phyloP scores from a whole-genome alignment of 2,113 vertebrate genomes.

The Hydrolagus affinis region DNA sequence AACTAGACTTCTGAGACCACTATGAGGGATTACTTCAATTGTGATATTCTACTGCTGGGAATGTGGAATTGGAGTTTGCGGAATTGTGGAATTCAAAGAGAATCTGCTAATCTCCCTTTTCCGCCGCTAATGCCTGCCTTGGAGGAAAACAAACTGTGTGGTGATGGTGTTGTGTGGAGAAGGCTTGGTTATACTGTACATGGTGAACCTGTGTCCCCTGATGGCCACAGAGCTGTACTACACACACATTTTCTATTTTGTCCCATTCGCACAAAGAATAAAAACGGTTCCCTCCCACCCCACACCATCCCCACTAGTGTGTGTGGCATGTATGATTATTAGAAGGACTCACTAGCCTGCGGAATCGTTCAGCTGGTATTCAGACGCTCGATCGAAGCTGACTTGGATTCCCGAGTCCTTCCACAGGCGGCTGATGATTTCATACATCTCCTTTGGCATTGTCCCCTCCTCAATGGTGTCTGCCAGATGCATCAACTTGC shows the following conservation, averaged over 20 bases:
- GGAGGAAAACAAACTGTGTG: too few relatives aligned
- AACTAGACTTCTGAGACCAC: neutral
- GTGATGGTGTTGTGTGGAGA: too few relatives aligned
- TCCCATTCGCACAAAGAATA: too few relatives aligned
- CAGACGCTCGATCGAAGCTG: constrained; percentile 85
- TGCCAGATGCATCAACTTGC: constrained; percentile 85
- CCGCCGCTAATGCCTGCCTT: too few relatives aligned
- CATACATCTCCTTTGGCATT: constrained; percentile 90
- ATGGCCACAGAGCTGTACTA: too few relatives aligned
- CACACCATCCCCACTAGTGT: too few relatives aligned
- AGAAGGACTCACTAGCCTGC: constrained; percentile 76
- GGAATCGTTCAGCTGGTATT: constrained; percentile 96
- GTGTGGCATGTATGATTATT: too few relatives aligned
- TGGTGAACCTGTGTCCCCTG: neutral
- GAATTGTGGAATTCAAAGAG: too few relatives aligned
- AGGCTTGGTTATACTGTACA: neutral
- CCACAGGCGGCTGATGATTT: constrained; percentile 88
- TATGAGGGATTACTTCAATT: neutral
- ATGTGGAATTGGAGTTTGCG: too few relatives aligned
- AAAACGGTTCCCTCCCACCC: too few relatives aligned
- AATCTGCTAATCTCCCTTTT: too few relatives aligned
- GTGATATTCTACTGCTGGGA: neutral
- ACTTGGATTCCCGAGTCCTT: constrained; percentile 85
- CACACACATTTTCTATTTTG: too few relatives aligned
- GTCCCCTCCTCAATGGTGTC: constrained; percentile 92